These are phyloP conservation scores for Lucilia cuprina DNA, from an alignment of 1,140 invertebrate species.

Conservation along the genomic window DNA sequence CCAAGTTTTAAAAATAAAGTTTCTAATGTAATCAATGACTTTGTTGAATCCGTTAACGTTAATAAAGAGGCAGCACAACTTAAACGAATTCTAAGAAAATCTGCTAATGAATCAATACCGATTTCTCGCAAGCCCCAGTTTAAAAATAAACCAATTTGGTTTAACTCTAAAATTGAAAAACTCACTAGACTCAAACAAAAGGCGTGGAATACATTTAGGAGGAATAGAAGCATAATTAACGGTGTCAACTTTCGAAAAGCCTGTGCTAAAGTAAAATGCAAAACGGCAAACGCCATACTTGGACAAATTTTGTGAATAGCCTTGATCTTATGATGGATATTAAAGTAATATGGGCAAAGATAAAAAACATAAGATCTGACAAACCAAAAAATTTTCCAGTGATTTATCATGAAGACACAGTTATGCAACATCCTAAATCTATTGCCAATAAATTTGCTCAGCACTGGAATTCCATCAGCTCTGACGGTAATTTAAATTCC, in stretches of 20 bases:
- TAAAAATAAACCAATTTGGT: background rate
- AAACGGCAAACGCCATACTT: background rate
- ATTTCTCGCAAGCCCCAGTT: background rate
- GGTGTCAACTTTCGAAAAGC: background rate
- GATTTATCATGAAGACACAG: background rate
- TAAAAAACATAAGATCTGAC: background rate
- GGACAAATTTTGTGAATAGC: background rate
- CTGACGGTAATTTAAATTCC: background rate
- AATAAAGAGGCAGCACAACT: background rate
- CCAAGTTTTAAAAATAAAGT: background rate
- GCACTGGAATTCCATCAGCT: background rate
- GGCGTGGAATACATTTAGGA: background rate
- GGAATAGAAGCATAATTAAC: too few relatives aligned
- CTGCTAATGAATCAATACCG: background rate
- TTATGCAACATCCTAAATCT: too few relatives aligned
- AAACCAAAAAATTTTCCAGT: too few relatives aligned
- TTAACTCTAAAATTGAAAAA: background rate
- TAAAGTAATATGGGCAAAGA: background rate
- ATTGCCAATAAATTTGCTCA: background rate
- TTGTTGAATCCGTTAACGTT: too few relatives aligned
- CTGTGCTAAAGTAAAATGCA: background rate
- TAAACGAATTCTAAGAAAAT: too few relatives aligned
- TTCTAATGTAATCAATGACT: background rate
- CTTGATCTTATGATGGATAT: background rate
- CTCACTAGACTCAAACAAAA: background rate